Evolutionary conservation across 2,888 invertebrate genomes (phyloP).

Genomic region (Isoperla grammatica): DNA sequence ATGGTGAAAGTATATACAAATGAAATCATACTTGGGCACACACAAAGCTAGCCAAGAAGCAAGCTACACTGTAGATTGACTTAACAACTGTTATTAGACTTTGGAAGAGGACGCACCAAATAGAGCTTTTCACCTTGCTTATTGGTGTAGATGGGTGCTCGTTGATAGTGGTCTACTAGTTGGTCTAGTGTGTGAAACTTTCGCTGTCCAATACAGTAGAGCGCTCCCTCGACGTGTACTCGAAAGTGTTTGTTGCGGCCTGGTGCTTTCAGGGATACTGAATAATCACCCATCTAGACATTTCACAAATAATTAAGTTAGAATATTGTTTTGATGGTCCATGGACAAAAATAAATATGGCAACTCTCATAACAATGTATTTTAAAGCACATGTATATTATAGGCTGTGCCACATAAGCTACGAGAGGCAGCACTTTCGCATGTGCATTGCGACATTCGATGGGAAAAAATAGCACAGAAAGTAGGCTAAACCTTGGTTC

Average conservation of each 20-base stretch:
- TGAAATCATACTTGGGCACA: slow-evolving; percentile 2
- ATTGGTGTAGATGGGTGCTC: slow-evolving; percentile 97
- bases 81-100: slow-evolving; percentile 38
- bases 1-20: slow-evolving; percentile 7
- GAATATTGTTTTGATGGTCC: no score
- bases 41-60: no score
- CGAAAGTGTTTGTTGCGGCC: slow-evolving; percentile 99
- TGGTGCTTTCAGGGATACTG: slow-evolving; percentile 95
- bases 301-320: no score
- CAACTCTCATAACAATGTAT: no score
- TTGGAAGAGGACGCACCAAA: slow-evolving; percentile 88
- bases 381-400: no score
- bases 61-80: not conserved
- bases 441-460: no score
- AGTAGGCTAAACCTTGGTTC: no score
- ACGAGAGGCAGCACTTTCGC: no score
- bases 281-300: slow-evolving; percentile 90
- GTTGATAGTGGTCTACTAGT: slow-evolving; percentile 96
- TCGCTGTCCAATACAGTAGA: slow-evolving; percentile 97
- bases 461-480: no score
- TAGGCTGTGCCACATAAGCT: no score
- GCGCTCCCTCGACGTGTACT: slow-evolving; percentile 88
- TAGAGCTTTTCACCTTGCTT: slow-evolving; percentile 97
- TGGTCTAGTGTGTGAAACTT: slow-evolving; percentile 94
- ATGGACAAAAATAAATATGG: no score